These are phyloP conservation scores for Syngnathoides biaculeatus DNA, from an alignment of 2,113 vertebrate species.

Conservation along the genomic window DNA sequence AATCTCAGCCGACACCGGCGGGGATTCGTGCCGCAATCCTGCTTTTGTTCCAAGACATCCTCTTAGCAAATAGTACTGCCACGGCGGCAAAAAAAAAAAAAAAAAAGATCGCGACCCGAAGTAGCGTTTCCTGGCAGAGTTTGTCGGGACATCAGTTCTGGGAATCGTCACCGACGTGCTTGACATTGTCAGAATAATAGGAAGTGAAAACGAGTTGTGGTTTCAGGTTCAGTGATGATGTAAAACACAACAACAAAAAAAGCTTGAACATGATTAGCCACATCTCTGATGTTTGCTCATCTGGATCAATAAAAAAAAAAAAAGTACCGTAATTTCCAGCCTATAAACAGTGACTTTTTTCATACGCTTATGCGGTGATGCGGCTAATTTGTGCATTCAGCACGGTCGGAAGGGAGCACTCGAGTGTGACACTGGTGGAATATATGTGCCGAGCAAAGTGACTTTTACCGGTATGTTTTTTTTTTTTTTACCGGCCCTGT, in stretches of 20 bases:
- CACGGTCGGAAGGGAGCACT: no score
- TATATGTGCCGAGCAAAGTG: no score
- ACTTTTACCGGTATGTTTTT: no score
- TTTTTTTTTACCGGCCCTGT: no score
- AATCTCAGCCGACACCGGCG: not conserved
- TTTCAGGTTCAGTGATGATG: not conserved
- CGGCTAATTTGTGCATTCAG: no score
- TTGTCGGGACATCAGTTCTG: conserved; percentile 4
- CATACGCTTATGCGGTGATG: no score
- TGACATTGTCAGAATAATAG: conserved; percentile 4
- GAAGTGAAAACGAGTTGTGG: conserved; percentile 4
- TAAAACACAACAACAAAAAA: not conserved
- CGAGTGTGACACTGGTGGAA: no score
- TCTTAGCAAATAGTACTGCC: conserved; percentile 7
- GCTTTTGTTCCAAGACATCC: conserved; percentile 8
- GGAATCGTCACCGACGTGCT: not conserved
- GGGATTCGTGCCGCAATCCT: conserved; percentile 1
- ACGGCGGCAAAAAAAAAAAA: not conserved
- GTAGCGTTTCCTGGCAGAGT: conserved; percentile 7
- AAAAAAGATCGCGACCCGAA: not conserved
- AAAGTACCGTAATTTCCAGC: no score
- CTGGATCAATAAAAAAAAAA: not conserved
- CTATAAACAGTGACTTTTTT: no score
- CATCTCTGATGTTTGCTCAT: not conserved
- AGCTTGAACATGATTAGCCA: not conserved